phyloP scores from a whole-genome alignment of 2,888 invertebrate species.

The Portevinia maculata region DNA sequence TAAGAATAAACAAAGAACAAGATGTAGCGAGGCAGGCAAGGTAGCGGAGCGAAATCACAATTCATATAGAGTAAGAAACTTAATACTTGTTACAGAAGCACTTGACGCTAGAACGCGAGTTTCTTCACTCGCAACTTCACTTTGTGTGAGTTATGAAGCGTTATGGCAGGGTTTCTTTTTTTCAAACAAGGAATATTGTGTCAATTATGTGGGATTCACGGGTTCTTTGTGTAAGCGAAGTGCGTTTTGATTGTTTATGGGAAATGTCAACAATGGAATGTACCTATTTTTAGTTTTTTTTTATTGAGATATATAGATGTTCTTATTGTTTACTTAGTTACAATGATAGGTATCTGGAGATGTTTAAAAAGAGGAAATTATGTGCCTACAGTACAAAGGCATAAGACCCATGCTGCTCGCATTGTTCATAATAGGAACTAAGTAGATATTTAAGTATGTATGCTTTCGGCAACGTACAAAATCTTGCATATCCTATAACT shows the following conservation, averaged over 20 bases:
- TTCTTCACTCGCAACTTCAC: constrained; percentile 22
- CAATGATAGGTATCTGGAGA: too few species aligned
- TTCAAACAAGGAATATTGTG: constrained; percentile 1
- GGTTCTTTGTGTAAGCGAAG: constrained; percentile 4
- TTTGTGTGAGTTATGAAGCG: constrained; percentile 12
- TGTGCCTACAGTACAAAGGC: too few species aligned
- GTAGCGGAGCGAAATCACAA: neutral
- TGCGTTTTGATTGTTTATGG: constrained; percentile 12
- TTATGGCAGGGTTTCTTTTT: neutral
- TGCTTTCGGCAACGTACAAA: too few species aligned
- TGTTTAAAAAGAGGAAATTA: too few species aligned
- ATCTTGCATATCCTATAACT: too few species aligned
- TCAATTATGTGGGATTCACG: constrained; percentile 8
- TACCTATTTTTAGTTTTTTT: neutral
- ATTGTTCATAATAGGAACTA: too few species aligned
- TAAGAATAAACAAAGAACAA: constrained; percentile 18
- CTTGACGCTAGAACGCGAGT: constrained; percentile 17
- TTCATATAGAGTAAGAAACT: neutral
- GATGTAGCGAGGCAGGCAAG: constrained; percentile 18
- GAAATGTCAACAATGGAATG: constrained; percentile 6
- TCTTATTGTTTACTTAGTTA: neutral
- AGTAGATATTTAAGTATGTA: too few species aligned
- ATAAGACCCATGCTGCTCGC: too few species aligned
- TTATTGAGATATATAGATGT: neutral
- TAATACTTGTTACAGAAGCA: constrained; percentile 34